Evolutionary conservation across 2,888 invertebrate genomes (phyloP), one percentile per base, ranked within the genome.

Genomic region (Cosmorhoe ocellata): DNA sequence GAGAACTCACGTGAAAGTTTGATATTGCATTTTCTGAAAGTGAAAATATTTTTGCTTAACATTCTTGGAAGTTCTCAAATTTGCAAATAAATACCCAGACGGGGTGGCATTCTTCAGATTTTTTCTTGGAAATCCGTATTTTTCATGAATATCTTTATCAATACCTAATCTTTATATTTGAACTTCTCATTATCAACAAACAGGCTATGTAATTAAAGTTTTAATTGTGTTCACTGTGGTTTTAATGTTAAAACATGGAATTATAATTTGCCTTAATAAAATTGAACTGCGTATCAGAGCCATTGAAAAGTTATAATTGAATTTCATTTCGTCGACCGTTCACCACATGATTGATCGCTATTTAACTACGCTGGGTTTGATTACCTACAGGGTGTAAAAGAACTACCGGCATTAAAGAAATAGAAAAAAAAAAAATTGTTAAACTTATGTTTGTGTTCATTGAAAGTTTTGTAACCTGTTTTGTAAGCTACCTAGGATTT

Each of bases 21-120:
- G 39, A 51, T 51, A 51, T 51, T 47, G 46, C 51, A 51, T 55
- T 43, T 54, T 55, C 38, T 40, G 40, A 55, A 46, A 46, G 46
- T 46, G 41, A 51, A 47, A 50, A 51, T 47, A 55, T 42, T 39
- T 36, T 47, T 34, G 33, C 27, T 43, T 34, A 39, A 39, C 42
- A 50, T 45, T 46, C 38, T 44, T 31, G 28, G 14, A 30, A 40
- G 47, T 36, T 34, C 40, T 44, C 34, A 34, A 28, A 40, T 44
- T 48, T 34, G 33, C 37, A 38, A 51, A 37, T 38, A 42, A 43
- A 51, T 51, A 42, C 33, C 31, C 28, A 32, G 33, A 24, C 41
- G 22, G 28, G 28, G 33, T 34, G 37, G 9, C n/a, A 30, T 27
- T 38, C 24, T 42, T 42, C 10, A 32, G 37, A 32, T 42, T 32